Percentiles rank a stretch among this genome's conserved stretches.
phyloP scores from a whole-genome alignment of 2,888 invertebrate genomes.

The Thelaira solivaga region DNA sequence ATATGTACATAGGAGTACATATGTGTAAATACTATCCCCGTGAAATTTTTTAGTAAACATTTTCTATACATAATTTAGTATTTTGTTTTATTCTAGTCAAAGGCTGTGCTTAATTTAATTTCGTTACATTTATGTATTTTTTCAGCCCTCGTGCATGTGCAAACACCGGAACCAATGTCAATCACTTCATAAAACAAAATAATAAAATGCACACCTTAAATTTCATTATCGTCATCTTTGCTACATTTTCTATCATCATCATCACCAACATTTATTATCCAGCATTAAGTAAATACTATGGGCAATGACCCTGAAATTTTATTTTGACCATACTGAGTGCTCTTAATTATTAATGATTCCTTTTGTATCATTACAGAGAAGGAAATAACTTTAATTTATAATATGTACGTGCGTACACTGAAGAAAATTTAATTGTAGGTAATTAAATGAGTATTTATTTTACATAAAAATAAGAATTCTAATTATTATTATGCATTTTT shows the following conservation, averaged over 20 bases:
- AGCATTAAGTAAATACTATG: constrained; percentile 48
- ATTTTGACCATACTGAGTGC: constrained; percentile 51
- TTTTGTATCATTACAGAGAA: constrained; percentile 14
- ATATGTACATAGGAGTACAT: no score
- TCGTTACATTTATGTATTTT: not conserved
- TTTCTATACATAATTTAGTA: no score
- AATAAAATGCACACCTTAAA: constrained; percentile 30
- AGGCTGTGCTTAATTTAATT: constrained; percentile 1
- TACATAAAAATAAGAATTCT: not conserved
- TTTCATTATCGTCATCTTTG: constrained; percentile 32
- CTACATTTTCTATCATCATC: constrained; percentile 22
- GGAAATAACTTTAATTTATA: constrained; percentile 12
- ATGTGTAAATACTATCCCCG: no score
- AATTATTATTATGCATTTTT: no score
- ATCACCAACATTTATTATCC: not conserved
- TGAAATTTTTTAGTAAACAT: no score
- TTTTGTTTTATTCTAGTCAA: not conserved
- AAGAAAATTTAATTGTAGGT: not conserved
- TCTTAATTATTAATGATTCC: constrained; percentile 48
- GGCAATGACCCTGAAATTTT: constrained; percentile 59
- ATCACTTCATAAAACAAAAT: constrained; percentile 26
- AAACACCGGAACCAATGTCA: constrained; percentile 58
- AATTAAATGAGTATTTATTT: not conserved
- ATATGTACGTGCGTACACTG: not conserved
- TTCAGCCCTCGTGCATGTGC: constrained; percentile 32